Base-by-base conservation (phyloP, 2,113 vertebrate genomes). In the Callionymus lyra region DNA sequence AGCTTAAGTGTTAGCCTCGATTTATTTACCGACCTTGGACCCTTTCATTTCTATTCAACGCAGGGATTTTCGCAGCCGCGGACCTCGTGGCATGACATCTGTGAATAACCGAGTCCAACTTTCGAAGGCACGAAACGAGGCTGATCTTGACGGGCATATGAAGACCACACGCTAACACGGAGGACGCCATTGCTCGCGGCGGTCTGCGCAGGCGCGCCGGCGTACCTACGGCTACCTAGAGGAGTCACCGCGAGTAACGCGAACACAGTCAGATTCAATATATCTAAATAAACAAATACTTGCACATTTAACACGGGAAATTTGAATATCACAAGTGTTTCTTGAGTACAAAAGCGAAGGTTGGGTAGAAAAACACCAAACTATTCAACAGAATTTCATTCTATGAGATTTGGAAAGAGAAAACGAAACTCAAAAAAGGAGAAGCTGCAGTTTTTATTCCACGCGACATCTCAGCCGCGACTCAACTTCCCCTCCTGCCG, bases 121-220 rank as follows among this genome's bases (percentile, higher is more conserved):
- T 72, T 19, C 41, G 53, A 1, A 66, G 15, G 4, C 40, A 61
- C 12, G 44, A 71, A 6, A 27, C 31, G 6, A 65, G 35, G 11
- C 34, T 49, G 2, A 14, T 21, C 21, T 33, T 55, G 38, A 68
- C 62, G 15, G 61, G 68, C 65, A 68, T 40, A 37, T 51, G 70
- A 55, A 84, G 68, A 67, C 77, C 72, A 60, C 65, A 71, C 37
- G 63, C 49, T 0, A 47, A 44, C 0, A 72, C 12, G 82, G 76
- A 69, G 65, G 83, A 61, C 77, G 86, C 84, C 86, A 87, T 87
- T 56, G 55, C 12, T 70, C 35, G 12, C 6, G 4, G 13, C 1
- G 0, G 5, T 3, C 6, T 9, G 0, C 0, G 11, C 49, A 1
- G 0, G 65, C 78, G 76, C 84, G 63, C 1, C 1, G 0, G 1